Percentiles rank a stretch among this genome's conserved stretches.
Conservation (phyloP, 2,888 invertebrate species). For the Zaprionus obscuricornis region DNA sequence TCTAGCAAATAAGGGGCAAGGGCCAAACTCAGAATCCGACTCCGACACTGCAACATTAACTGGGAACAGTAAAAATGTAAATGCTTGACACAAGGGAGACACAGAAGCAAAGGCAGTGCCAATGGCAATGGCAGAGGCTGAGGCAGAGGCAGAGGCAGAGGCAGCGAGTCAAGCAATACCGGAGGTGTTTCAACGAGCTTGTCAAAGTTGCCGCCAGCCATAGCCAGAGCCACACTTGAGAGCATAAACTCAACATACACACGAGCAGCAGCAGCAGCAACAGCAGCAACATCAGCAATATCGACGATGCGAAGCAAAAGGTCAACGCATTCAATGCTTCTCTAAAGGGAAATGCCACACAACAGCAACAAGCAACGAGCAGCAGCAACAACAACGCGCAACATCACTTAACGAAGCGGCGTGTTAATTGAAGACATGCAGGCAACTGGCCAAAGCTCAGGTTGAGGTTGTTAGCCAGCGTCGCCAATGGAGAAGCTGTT, state of each 20-base stretch:
- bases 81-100: too few relatives aligned
- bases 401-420: constrained; percentile 33
- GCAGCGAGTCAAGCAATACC: constrained; percentile 18
- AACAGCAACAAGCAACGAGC: constrained; percentile 56
- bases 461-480: constrained; percentile 53
- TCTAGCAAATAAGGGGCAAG: too few relatives aligned
- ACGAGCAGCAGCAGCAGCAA: constrained; percentile 42
- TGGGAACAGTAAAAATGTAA: too few relatives aligned
- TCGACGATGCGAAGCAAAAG: constrained; percentile 45
- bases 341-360: constrained; percentile 73
- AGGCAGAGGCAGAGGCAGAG: constrained; percentile 26
- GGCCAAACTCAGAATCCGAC: too few relatives aligned
- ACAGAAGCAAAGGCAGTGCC: too few relatives aligned
- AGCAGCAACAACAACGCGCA: constrained; percentile 62
- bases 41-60: too few relatives aligned
- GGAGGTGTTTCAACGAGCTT: constrained; percentile 65
- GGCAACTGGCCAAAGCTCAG: constrained; percentile 50
- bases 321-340: constrained; percentile 68
- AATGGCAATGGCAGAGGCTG: too few relatives aligned
- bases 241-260: too few relatives aligned
- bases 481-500: constrained; percentile 29
- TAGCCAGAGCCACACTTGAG: constrained; percentile 68
- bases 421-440: constrained; percentile 59
- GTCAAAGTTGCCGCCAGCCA: constrained; percentile 65
- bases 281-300: constrained; percentile 9